Evolutionary conservation across 2,797 vertebrate species (phyloP).

Genomic region (Dipus sagitta): DNA sequence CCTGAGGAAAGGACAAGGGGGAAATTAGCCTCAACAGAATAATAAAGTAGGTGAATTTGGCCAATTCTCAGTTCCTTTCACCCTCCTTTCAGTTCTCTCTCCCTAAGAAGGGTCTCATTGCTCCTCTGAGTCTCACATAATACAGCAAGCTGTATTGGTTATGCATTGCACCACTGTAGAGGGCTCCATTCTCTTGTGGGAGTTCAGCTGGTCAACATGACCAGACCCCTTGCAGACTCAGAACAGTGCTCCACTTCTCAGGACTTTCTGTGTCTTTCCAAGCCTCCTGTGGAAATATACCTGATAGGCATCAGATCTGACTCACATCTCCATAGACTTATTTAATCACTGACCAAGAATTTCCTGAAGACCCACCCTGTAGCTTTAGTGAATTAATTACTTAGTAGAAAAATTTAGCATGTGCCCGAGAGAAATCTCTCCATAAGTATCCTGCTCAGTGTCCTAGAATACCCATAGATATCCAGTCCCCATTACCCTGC

Average conservation of each 20-base stretch:
- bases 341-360: not conserved
- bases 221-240: not conserved
- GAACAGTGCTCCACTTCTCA: not conserved
- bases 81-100: not conserved
- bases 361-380: not conserved
- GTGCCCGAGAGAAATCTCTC: not conserved
- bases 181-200: fast-evolving
- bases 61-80: not conserved
- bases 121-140: not conserved
- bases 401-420: not conserved
- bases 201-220: not conserved
- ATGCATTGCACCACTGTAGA: not conserved
- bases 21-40: not conserved
- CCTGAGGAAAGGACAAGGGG: not conserved
- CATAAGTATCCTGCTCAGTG: not conserved
- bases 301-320: not conserved
- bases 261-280: not conserved
- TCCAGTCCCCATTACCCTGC: not conserved
- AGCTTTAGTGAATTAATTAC: not conserved
- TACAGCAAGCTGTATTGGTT: not conserved
- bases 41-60: not conserved
- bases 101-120: not conserved
- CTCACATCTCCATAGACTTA: not conserved
- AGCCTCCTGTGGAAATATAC: not conserved
- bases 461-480: not conserved